A percentile compares a stretch with the other conserved stretches of the same genome.
These are phyloP conservation scores for Aplysina aerophoba DNA, from an alignment of 37 sponge, comb jelly and placozoan genomes.

Conservation along the genomic window DNA sequence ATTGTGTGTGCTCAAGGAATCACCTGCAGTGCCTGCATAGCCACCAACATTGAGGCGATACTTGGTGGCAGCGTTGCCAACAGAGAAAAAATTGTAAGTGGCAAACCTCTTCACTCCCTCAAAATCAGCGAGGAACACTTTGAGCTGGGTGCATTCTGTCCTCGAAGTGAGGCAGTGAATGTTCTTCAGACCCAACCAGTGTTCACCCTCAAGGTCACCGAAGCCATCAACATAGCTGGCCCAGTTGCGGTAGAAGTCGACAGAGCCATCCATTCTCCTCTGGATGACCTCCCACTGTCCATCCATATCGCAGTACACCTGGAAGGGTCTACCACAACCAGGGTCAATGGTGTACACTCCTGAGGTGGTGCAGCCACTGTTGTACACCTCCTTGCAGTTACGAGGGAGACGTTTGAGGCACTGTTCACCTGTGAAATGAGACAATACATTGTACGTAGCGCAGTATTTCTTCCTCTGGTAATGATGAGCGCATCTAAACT, in stretches of 20 bases:
- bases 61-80: slow-evolving; percentile 13
- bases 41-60: slow-evolving; percentile 29
- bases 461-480: no score
- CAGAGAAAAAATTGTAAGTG: slow-evolving; percentile 25
- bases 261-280: slow-evolving; percentile 49
- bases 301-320: slow-evolving; percentile 31
- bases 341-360: slow-evolving; percentile 40
- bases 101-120: slow-evolving; percentile 21
- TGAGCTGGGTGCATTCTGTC: slow-evolving; percentile 20
- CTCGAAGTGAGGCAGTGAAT: slow-evolving; percentile 37
- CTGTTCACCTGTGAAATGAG: no score
- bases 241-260: slow-evolving; percentile 23
- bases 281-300: slow-evolving; percentile 33
- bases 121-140: slow-evolving; percentile 22
- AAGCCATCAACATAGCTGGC: slow-evolving; percentile 38
- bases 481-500: no score
- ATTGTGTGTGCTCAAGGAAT: not conserved
- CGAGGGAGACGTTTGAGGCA: not conserved
- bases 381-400: slow-evolving; percentile 23
- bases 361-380: not conserved
- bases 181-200: slow-evolving; percentile 28
- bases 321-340: slow-evolving; percentile 4
- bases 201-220: slow-evolving; percentile 18
- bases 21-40: slow-evolving; percentile 7
- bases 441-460: no score